These are phyloP conservation scores for Pan troglodytes DNA, from an alignment of 2,113 vertebrate species.

Conservation along the genomic window DNA sequence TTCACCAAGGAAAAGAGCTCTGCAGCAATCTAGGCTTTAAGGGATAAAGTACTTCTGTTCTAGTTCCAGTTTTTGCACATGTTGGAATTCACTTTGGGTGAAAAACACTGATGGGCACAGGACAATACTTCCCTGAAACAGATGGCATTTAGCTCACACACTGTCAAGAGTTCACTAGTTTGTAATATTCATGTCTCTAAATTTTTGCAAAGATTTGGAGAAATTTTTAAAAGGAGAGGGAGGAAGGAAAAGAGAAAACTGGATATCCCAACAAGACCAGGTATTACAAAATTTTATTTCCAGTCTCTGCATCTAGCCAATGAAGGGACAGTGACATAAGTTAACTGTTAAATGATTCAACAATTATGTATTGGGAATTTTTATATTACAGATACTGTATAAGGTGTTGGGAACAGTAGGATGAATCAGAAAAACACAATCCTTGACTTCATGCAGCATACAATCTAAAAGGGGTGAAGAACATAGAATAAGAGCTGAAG, in stretches of 20 bases:
- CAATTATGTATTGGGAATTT: neutral
- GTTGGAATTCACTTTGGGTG: neutral
- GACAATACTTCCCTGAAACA: neutral
- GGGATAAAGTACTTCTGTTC: neutral
- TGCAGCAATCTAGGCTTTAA: neutral
- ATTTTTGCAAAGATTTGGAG: neutral
- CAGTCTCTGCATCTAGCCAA: neutral
- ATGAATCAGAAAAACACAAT: neutral
- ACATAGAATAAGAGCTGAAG: neutral
- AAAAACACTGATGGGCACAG: neutral
- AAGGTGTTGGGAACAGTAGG: neutral
- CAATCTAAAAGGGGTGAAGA: neutral
- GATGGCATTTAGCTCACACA: neutral
- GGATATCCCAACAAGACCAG: neutral
- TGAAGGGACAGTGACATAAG: neutral
- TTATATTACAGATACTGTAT: neutral
- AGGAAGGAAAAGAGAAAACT: neutral
- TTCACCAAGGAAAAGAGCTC: neutral
- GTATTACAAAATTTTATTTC: neutral
- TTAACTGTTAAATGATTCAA: neutral
- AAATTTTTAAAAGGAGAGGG: neutral
- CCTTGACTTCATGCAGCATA: neutral
- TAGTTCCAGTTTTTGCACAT: neutral
- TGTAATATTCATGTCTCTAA: neutral
- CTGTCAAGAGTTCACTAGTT: neutral